These are phyloP conservation scores for Tiliqua scincoides DNA, from an alignment of 2,113 vertebrate genomes.

Conservation along the genomic window DNA sequence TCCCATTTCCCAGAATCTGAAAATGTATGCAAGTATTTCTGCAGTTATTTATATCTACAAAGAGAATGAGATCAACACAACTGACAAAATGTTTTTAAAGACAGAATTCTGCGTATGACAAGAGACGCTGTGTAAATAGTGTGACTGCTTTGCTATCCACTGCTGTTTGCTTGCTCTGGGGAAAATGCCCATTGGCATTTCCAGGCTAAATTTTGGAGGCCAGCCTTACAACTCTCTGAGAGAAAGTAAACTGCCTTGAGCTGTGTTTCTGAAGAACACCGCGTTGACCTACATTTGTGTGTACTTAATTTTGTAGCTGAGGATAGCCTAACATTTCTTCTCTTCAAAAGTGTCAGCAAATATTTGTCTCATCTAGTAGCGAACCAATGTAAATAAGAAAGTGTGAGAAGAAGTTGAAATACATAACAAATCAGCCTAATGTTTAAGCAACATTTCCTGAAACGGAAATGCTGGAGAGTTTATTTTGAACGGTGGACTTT, in stretches of 20 bases:
- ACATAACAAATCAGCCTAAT: background rate
- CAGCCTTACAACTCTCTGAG: background rate
- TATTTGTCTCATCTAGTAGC: background rate
- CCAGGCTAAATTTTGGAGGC: background rate
- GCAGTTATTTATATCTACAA: background rate
- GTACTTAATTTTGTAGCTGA: background rate
- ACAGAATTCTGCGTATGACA: background rate
- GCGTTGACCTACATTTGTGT: background rate
- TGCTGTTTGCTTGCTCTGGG: background rate
- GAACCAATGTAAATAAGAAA: constrained; percentile 9
- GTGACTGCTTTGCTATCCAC: background rate
- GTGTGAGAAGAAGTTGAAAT: background rate
- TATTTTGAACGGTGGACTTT: no score
- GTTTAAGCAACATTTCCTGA: background rate
- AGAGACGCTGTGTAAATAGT: background rate
- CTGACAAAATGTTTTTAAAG: constrained; percentile 1
- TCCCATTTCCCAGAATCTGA: no score
- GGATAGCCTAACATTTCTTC: background rate
- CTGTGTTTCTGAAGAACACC: background rate
- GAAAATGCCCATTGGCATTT: fast-evolving
- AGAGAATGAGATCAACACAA: background rate
- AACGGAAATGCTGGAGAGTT: background rate
- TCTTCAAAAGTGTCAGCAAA: constrained; percentile 15
- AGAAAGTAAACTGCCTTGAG: background rate
- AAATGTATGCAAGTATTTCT: no score